A percentile compares a stretch with the other conserved stretches of the same genome.
Conservation (phyloP, 1,140 invertebrate genomes). For the Drosophila bifasciata region DNA sequence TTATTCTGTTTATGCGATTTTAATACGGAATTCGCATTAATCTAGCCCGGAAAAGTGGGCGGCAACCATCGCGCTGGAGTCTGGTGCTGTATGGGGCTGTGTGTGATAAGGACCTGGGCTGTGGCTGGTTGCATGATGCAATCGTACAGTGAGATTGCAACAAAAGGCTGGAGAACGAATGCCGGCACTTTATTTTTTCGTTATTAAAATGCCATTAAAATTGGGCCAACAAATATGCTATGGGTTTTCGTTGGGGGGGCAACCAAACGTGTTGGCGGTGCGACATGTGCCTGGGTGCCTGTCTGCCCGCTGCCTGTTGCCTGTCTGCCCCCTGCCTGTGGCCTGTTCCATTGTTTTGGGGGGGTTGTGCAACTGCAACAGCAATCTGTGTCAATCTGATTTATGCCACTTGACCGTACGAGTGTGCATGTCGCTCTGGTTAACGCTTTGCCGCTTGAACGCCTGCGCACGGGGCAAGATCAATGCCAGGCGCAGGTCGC, state of each 20-base stretch:
- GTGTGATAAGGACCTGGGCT: slow-evolving; percentile 68
- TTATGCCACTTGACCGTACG: slow-evolving; percentile 68
- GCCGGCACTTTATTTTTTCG: slow-evolving; percentile 24
- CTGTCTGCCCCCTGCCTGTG: no score
- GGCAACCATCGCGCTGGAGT: slow-evolving; percentile 32
- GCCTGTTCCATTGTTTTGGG: slow-evolving; percentile 49
- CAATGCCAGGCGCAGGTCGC: slow-evolving; percentile 47
- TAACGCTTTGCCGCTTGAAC: slow-evolving; percentile 60
- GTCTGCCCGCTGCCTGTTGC: slow-evolving; percentile 7
- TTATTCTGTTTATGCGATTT: slow-evolving; percentile 73
- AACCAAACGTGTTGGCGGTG: not conserved
- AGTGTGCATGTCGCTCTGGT: slow-evolving; percentile 37
- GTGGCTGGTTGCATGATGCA: slow-evolving; percentile 57
- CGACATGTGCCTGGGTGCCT: slow-evolving; percentile 45
- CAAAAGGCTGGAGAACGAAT: slow-evolving; percentile 35
- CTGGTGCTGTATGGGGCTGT: no score
- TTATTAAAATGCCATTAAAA: slow-evolving; percentile 77
- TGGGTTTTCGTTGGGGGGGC: not conserved
- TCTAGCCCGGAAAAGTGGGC: slow-evolving; percentile 51
- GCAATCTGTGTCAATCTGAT: slow-evolving; percentile 64
- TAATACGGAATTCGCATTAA: slow-evolving; percentile 62
- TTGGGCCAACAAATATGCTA: slow-evolving; percentile 55
- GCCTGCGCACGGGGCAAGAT: slow-evolving; percentile 63
- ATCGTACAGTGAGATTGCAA: slow-evolving; percentile 64
- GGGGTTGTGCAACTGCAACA: slow-evolving; percentile 39